Base-by-base conservation (phyloP, 1,140 invertebrate species). In the Contarinia nasturtii region DNA sequence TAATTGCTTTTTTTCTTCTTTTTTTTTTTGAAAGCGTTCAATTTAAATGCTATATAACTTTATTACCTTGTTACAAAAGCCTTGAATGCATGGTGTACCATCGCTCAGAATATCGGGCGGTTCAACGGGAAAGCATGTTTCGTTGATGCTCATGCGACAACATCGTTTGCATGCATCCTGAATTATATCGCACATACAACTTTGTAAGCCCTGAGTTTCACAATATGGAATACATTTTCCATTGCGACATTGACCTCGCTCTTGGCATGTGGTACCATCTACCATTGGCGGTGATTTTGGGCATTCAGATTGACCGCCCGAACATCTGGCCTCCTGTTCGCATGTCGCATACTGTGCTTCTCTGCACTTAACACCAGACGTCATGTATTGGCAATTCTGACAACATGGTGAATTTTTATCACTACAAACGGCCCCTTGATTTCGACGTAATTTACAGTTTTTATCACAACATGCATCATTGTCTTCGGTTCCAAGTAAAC, bases 391-490 rank as follows among this genome's bases (percentile, higher is more conserved):
- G 57, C 91, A 95, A 52, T 81, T 79, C 61, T 84, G 78, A 57
- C 92, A 96, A 60, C 92, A 96, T 0, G 86, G 87, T 1, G 89
- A 90, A 63, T 96, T 95, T 59, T 89, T 89, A 63, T 95, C 91
- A 61, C 87, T 87, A 59, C 48, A 76, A 50, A 85, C 79, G 17
- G 86, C 86, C 27, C 82, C 82, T 59, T 80, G 75, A 56, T 71
- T 76, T 49, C 77, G 71, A 38, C 86, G 73, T 14, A 95, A 62
- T 63, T 87, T 87, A 59, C 90, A 95, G 59, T 89, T 83, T 66
- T 89, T 89, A 58, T 91, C 86, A 60, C 90, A 94, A 60, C 90
- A 94, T 17, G 77, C 72, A 58, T 93, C 89, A 57, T 86, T 87
- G 57, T 91, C 86, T 64, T 92, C 86, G 0, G 86, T 88, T 22